Evolutionary conservation across 2,113 vertebrate species (phyloP), one percentile per base, ranked within the genome.

Genomic region (Myxocyprinus asiaticus): DNA sequence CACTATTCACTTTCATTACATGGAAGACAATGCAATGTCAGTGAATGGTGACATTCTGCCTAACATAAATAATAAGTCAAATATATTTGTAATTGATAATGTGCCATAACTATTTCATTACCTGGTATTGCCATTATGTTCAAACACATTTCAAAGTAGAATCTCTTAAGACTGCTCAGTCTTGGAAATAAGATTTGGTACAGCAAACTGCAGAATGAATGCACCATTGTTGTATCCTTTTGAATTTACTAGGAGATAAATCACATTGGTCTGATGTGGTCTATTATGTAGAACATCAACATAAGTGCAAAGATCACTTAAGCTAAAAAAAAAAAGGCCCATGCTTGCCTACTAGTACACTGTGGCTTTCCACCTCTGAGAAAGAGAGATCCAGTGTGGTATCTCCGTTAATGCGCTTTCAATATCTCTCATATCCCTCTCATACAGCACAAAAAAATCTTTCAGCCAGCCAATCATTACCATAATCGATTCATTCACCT

Each of bases 401-500:
- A 72, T 77, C 45, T 80, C 51, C 65, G 61, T 81, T 77, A 78
- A 68, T 77, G 71, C 51, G 79, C 77, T 74, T 82, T 78, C 77
- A 78, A 76, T 84, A 81, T 81, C 73, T 76, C 71, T 82, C 83
- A 85, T 83, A 79, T 85, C 76, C 65, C 81, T 82, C 76, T 86
- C 82, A 85, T 90, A 91, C 86, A 87, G 85, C 53, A 51, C 88
- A 87, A 83, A 88, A 87, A 88, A 85, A 75, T 69, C 88, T 86
- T 84, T 90, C 90, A 87, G 87, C 87, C 89, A 87, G 93, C 92
- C 89, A 81, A 88, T 88, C 83, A 88, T 93, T 94, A 92, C 91
- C 88, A 78, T 90, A 92, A 94, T 93, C 93, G 93, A 94, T 92
- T 90, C 91, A 90, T 88, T 90, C 91, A 87, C 69, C 81, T 9